Base-by-base conservation (phyloP, 2,797 vertebrate genomes). In the Thaleichthys pacificus region DNA sequence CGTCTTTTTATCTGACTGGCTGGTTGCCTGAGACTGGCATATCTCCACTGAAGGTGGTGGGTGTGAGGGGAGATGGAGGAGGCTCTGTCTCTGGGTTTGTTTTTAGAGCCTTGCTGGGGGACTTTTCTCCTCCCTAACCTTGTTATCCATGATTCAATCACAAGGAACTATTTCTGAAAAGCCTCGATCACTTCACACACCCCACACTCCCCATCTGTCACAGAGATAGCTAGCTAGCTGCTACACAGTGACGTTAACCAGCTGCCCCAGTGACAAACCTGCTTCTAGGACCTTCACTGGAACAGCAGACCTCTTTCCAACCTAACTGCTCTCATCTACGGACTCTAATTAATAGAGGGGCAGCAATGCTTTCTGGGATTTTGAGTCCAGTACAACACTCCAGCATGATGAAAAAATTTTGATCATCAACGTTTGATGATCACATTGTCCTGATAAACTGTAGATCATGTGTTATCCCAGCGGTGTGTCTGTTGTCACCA, bases 111-210 rank as follows among this genome's bases (percentile, higher is more conserved):
- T 60, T 69, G 32, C 19, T 15, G 38, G 12, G 63, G 77, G 74
- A 78, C 69, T 82, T 79, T 79, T 58, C 69, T 64, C 58, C 28
- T 49, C 49, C 49, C 49, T 82, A 70, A 79, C 63, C 68, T 57
- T 61, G 63, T 82, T 74, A 74, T 66, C 69, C 58, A 47, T 75
- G 74, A 79, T 79, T 79, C 28, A 71, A 64, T 82, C 61, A 79
- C 42, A n/a, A 17, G 19, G n/a, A 54, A 64, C 49, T 68, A 47
- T 79, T 77, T 71, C 51, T 54, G 61, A 69, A 12, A 47, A 17
- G 63, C 24, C 74, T 76, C 19, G 69, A 26, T 63, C 51, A 66
- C 28, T 71, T 57, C 57, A 5, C n/a, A 22, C 65, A 28, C 19
- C 66, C 11, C 12, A 49, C 12, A 4, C n/a, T n/a, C 56, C 38